A percentile compares a stretch with the other conserved stretches of the same genome.
These are phyloP conservation scores for Dromaius novaehollandiae DNA, from an alignment of 2,113 vertebrate species.

Conservation along the genomic window DNA sequence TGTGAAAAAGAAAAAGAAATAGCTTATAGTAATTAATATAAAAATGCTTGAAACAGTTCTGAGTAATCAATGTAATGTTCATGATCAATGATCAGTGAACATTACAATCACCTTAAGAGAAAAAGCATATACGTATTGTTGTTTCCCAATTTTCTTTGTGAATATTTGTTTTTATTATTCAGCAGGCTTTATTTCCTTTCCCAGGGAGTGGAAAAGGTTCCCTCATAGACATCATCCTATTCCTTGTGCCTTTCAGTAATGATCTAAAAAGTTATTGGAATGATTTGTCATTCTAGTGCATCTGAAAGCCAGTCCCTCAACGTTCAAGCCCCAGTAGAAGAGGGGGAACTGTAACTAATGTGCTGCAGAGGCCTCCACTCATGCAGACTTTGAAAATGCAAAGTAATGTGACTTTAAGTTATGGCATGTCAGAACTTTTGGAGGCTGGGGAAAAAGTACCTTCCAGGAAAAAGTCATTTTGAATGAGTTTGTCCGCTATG, in stretches of 20 bases:
- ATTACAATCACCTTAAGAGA: neutral
- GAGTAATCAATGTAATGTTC: neutral
- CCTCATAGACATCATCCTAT: neutral
- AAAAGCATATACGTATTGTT: neutral
- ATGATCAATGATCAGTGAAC: neutral
- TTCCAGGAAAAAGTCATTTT: neutral
- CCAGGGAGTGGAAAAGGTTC: neutral
- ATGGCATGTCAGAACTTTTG: neutral
- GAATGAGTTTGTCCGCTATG: neutral
- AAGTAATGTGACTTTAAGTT: neutral
- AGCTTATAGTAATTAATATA: neutral
- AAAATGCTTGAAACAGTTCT: neutral
- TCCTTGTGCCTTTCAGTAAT: neutral
- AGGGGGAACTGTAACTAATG: neutral
- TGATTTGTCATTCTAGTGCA: neutral
- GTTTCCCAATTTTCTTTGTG: neutral
- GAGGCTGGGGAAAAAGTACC: neutral
- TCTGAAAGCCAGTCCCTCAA: neutral
- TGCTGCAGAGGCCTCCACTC: neutral
- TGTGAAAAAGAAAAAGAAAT: neutral
- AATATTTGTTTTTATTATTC: neutral
- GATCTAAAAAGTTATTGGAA: neutral
- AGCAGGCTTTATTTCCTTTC: neutral
- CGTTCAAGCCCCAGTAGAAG: neutral
- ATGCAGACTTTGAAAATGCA: neutral